Evolutionary conservation across 1,140 invertebrate species (phyloP).

Genomic region (Colletes latitarsis): DNA sequence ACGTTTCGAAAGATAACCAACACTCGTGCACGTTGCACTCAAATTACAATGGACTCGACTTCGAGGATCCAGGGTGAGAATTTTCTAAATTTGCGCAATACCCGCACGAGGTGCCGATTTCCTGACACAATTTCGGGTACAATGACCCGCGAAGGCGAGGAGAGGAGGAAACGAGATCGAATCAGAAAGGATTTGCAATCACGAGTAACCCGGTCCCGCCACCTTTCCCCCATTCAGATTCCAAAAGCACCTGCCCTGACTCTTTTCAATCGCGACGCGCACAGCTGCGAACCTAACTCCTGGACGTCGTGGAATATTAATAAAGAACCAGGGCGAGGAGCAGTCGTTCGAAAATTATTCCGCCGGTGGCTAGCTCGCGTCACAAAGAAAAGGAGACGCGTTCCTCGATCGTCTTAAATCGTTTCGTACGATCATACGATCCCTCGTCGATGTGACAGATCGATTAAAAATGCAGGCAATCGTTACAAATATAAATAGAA

Average conservation of each 20-base stretch:
- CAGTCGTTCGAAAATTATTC: slow-evolving; percentile 41
- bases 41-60: neutral
- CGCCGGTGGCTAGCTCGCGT: neutral
- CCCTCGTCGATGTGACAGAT: too few relatives aligned
- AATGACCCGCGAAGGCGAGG: slow-evolving; percentile 30
- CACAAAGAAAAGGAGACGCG: neutral
- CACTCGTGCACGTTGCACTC: neutral
- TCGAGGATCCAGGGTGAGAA: neutral
- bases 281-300: slow-evolving; percentile 48
- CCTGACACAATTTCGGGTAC: slow-evolving; percentile 33
- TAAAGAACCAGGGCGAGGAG: slow-evolving; percentile 29
- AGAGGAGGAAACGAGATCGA: slow-evolving; percentile 28
- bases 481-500: too few relatives aligned
- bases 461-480: too few relatives aligned
- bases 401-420: slow-evolving; percentile 42
- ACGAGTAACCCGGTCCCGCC: slow-evolving; percentile 32
- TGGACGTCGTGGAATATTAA: slow-evolving; percentile 44
- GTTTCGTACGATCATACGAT: neutral
- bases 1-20: too few relatives aligned
- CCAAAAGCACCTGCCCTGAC: slow-evolving; percentile 47
- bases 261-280: slow-evolving; percentile 46
- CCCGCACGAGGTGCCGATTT: slow-evolving; percentile 4
- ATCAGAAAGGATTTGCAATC: slow-evolving; percentile 51
- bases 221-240: slow-evolving; percentile 24
- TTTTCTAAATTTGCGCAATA: neutral